phyloP scores from a whole-genome alignment of 2,113 vertebrate genomes.

The Lota lota region DNA sequence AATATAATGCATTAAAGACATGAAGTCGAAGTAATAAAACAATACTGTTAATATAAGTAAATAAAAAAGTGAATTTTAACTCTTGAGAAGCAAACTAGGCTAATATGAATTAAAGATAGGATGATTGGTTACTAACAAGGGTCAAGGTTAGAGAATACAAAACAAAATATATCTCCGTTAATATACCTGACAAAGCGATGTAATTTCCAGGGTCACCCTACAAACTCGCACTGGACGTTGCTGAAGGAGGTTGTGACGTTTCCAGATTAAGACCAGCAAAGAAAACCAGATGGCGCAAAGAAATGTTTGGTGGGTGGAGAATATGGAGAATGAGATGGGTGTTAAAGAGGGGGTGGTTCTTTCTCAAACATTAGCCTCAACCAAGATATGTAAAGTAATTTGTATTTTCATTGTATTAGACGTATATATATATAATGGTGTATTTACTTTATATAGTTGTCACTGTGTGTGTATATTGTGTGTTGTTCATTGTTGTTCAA shows the following conservation, averaged over 20 bases:
- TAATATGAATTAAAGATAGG: too few species aligned
- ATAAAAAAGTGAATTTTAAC: neutral
- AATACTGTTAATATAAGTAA: neutral
- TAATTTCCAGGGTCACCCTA: conserved; percentile 24
- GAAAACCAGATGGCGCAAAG: conserved; percentile 21
- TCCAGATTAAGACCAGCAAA: conserved; percentile 26
- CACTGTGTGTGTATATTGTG: too few species aligned
- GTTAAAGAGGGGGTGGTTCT: conserved; percentile 1
- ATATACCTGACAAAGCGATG: conserved; percentile 30
- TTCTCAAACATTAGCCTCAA: neutral
- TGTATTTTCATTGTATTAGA: neutral
- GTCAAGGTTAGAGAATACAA: neutral
- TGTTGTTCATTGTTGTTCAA: too few species aligned
- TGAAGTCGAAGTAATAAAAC: neutral
- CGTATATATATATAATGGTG: too few species aligned
- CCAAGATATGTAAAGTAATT: neutral
- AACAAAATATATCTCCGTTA: conserved; percentile 2
- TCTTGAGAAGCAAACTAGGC: too few species aligned
- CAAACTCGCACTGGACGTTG: conserved; percentile 16
- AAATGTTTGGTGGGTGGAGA: conserved; percentile 65
- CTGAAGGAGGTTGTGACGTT: conserved; percentile 18
- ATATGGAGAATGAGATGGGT: neutral
- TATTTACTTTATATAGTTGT: too few species aligned
- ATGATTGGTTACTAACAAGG: too few species aligned
- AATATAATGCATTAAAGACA: neutral